Conservation (phyloP, 2,113 vertebrate genomes). For the Hippocampus abdominalis region DNA sequence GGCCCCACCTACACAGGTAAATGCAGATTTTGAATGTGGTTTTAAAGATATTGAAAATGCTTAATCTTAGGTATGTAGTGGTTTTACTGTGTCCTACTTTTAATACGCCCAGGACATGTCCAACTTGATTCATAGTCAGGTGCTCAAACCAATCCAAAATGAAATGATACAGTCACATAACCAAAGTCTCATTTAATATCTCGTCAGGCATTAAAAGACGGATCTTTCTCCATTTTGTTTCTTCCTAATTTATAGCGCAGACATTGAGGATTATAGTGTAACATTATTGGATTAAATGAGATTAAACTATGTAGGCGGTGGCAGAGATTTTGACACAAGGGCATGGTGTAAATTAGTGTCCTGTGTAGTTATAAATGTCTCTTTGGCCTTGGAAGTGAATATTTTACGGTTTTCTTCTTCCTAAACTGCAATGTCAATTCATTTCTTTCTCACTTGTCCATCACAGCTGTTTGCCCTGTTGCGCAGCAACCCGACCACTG, state of each 20-base stretch:
- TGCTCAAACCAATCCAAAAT: background rate
- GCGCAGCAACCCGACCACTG: conserved; percentile 11
- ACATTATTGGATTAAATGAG: conserved; percentile 9
- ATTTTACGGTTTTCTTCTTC: background rate
- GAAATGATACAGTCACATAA: background rate
- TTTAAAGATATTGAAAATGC: background rate
- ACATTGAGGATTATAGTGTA: background rate
- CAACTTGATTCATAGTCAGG: background rate
- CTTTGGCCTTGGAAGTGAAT: background rate
- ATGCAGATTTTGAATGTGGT: conserved; percentile 7
- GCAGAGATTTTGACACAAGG: background rate
- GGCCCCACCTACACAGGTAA: conserved; percentile 51
- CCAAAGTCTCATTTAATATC: background rate
- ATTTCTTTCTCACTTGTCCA: background rate
- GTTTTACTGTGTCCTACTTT: background rate
- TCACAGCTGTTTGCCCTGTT: conserved; percentile 4
- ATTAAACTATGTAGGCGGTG: background rate
- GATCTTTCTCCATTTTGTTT: background rate
- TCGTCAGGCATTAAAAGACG: background rate
- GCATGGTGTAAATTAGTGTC: background rate
- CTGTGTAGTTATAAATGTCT: background rate
- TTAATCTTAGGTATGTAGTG: background rate
- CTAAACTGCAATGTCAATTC: background rate
- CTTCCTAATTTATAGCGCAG: background rate
- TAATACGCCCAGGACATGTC: background rate